Percentiles rank a stretch among this genome's conserved stretches.
Conservation (phyloP, 64 coral and sea anemone species). For the Catalaphyllia jardinei region DNA sequence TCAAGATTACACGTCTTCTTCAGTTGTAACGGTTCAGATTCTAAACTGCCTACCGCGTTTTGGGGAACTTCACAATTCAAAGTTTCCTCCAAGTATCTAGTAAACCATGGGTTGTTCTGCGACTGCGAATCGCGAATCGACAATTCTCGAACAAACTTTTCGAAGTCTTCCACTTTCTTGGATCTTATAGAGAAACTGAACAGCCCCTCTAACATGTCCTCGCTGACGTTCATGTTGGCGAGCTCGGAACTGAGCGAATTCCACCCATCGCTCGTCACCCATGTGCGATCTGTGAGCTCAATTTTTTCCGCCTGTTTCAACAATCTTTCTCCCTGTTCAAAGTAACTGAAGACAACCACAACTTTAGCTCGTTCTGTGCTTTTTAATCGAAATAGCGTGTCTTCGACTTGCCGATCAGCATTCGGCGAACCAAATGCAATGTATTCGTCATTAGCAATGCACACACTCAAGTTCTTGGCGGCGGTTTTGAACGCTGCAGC, state of each 20-base stretch:
- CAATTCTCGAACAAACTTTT: conserved; percentile 47
- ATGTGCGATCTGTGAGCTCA: conserved; percentile 81
- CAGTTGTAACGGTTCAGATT: not conserved
- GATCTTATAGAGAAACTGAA: conserved; percentile 76
- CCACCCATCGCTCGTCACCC: conserved; percentile 90
- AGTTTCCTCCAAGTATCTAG: conserved; percentile 48
- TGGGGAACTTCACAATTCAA: conserved; percentile 35
- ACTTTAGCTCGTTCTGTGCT: conserved; percentile 56
- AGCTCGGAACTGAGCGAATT: conserved; percentile 46
- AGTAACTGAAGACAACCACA: conserved; percentile 83
- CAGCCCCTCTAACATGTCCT: conserved; percentile 60
- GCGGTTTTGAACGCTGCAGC: conserved; percentile 81
- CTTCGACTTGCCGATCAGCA: conserved; percentile 49
- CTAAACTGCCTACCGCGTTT: not conserved
- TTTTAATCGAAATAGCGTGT: conserved; percentile 53
- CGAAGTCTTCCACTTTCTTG: conserved; percentile 52
- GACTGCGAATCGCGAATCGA: conserved; percentile 14
- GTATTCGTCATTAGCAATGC: conserved; percentile 82
- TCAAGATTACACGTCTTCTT: conserved; percentile 31
- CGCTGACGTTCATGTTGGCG: conserved; percentile 53
- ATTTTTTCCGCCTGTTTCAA: conserved; percentile 65
- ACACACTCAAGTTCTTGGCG: conserved; percentile 62
- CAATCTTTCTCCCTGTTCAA: conserved; percentile 59
- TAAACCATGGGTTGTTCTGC: conserved; percentile 71
- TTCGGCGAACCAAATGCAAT: conserved; percentile 72